phyloP scores from a whole-genome alignment of 2,797 vertebrate genomes.

The Anas georgica region DNA sequence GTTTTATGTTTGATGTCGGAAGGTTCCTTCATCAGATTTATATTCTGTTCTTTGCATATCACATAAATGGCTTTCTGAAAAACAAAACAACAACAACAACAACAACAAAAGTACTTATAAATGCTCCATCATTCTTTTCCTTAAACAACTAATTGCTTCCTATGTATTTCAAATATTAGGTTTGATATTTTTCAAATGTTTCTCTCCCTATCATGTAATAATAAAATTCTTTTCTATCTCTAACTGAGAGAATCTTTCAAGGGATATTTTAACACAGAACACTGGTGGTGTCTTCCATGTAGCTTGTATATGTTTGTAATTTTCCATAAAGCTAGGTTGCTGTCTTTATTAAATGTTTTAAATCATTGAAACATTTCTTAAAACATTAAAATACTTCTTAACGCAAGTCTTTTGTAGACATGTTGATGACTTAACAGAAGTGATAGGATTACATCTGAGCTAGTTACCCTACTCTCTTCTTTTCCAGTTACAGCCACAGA shows the following conservation, averaged over 20 bases:
- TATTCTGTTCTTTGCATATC: background rate
- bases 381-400: background rate
- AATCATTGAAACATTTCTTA: no score
- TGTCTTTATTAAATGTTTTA: background rate
- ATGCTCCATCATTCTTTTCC: background rate
- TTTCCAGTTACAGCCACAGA: background rate
- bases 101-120: background rate
- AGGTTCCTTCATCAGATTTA: background rate
- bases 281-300: background rate
- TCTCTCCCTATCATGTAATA: background rate
- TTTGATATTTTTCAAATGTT: background rate
- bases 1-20: background rate
- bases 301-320: background rate
- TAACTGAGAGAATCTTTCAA: background rate
- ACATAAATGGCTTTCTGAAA: background rate
- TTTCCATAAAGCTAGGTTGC: background rate
- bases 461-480: background rate
- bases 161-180: background rate
- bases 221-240: background rate
- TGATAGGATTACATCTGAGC: background rate
- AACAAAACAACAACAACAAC: no score
- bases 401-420: background rate
- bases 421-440: background rate
- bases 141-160: background rate
- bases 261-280: background rate